Base-by-base conservation (phyloP, 1,140 invertebrate species). In the Caenorhabditis inopinata region DNA sequence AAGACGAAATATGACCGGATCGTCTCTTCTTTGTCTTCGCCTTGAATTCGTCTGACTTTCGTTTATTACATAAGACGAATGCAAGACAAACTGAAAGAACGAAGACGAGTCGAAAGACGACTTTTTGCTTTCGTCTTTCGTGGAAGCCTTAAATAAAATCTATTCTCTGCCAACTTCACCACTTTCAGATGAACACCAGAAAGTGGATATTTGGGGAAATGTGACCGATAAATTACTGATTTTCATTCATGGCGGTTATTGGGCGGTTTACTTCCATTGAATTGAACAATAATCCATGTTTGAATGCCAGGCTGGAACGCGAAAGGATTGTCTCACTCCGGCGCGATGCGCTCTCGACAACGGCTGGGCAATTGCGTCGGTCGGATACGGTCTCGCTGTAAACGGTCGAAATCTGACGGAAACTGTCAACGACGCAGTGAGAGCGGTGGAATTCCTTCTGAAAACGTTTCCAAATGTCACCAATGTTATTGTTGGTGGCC, bases 101-200 rank as follows among this genome's bases (percentile, higher is more conserved):
- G n/a, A n/a, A n/a, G n/a, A n/a, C n/a, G n/a, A n/a, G n/a, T n/a
- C n/a, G n/a, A n/a, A n/a, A n/a, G n/a, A n/a, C n/a, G n/a, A n/a
- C n/a, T n/a, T n/a, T n/a, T n/a, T n/a, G n/a, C n/a, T n/a, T n/a
- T n/a, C n/a, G n/a, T n/a, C n/a, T n/a, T n/a, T n/a, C n/a, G n/a
- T n/a, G n/a, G n/a, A n/a, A n/a, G n/a, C n/a, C n/a, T n/a, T n/a
- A n/a, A n/a, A n/a, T n/a, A n/a, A n/a, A n/a, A n/a, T n/a, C n/a
- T n/a, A n/a, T n/a, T n/a, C n/a, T n/a, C n/a, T n/a, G n/a, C n/a
- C n/a, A n/a, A n/a, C n/a, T n/a, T n/a, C n/a, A n/a, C n/a, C n/a
- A n/a, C n/a, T 68, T 38, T 68, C 2, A 68, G 58, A 68, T 9
- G 58, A 68, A 21, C n/a, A 68, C 11, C 58, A 68, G 25, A 68